These are phyloP conservation scores for Macquaria ambigua DNA, from an alignment of 2,113 vertebrate genomes.

Conservation along the genomic window DNA sequence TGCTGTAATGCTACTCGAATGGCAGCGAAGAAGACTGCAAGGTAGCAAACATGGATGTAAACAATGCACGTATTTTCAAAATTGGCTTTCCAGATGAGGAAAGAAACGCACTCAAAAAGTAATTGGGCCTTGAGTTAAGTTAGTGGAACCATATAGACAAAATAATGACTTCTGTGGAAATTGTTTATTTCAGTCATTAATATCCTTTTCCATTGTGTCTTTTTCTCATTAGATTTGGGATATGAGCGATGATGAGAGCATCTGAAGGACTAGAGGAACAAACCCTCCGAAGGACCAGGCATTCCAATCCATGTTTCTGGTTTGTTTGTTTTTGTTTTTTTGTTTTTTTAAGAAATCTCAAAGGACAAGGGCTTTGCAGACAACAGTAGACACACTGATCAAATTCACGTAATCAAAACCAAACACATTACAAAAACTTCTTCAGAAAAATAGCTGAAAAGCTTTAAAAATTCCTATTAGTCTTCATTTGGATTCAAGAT, in stretches of 20 bases:
- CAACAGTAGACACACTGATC: neutral
- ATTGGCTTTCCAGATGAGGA: neutral
- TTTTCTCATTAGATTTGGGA: conserved; percentile 93
- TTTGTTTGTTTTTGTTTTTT: neutral
- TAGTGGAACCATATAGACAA: neutral
- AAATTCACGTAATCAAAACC: neutral
- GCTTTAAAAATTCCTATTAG: neutral
- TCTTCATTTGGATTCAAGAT: neutral
- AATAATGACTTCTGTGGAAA: neutral
- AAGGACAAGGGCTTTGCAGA: neutral
- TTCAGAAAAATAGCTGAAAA: neutral
- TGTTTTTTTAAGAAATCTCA: neutral
- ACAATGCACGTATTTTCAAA: neutral
- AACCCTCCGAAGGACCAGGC: neutral
- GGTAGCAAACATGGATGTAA: neutral
- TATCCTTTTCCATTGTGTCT: conserved; percentile 22
- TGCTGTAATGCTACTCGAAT: neutral
- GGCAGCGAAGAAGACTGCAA: too few relatives aligned
- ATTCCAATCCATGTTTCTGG: neutral
- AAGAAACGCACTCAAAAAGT: neutral
- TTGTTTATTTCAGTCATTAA: neutral
- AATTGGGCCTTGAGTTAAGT: neutral
- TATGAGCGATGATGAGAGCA: conserved; percentile 97
- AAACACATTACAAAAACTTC: neutral
- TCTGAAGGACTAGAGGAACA: conserved; percentile 81